These are phyloP conservation scores for Mastomys natalensis DNA, from an alignment of 2,113 vertebrate genomes.

Conservation along the genomic window DNA sequence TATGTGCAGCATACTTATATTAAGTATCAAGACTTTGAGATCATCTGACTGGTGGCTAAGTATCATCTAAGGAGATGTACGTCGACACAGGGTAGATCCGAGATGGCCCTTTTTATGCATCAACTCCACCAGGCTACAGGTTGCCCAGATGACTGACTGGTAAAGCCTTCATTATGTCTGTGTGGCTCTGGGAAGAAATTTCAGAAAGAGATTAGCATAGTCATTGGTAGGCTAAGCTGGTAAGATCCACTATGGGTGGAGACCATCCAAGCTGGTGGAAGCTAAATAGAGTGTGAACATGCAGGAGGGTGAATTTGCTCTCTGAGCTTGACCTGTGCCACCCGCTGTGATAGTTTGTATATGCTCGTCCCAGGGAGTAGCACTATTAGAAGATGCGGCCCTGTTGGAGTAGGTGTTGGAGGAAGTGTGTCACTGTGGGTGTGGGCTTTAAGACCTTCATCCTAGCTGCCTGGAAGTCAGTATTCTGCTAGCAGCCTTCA, in stretches of 20 bases:
- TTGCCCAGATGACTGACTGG: no score
- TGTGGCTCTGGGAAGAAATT: neutral
- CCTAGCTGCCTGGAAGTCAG: no score
- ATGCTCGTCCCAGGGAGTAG: no score
- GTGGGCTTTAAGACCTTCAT: no score
- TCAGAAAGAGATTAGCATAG: neutral
- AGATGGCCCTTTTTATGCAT: neutral
- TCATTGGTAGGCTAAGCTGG: no score
- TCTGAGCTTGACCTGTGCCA: neutral
- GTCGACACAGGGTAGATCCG: neutral
- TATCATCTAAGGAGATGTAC: neutral
- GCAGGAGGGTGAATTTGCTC: neutral
- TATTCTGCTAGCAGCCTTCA: no score
- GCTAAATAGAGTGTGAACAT: neutral
- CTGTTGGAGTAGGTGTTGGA: no score
- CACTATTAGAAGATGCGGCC: no score
- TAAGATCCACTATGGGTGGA: no score
- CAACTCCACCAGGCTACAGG: neutral
- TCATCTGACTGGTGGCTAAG: neutral
- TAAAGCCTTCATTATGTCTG: neutral
- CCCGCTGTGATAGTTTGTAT: no score
- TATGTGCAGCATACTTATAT: neutral
- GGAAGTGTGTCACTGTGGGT: no score
- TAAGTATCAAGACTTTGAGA: neutral
- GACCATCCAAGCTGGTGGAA: no score